phyloP scores from a whole-genome alignment of 1,140 invertebrate genomes.

The Bilobella aurantiaca region DNA sequence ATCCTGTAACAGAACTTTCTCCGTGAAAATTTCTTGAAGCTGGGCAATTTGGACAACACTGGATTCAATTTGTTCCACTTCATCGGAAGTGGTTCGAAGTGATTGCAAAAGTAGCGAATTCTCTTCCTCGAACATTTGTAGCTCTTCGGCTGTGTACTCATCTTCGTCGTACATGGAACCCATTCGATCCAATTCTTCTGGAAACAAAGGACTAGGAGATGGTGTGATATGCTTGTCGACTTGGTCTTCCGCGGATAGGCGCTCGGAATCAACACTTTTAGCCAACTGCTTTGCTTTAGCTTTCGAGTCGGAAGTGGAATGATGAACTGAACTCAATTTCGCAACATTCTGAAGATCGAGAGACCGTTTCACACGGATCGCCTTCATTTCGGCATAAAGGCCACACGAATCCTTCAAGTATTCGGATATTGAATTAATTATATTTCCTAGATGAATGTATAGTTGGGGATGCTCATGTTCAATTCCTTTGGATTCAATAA shows the following conservation, averaged over 20 bases:
- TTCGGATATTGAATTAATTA: slow-evolving; percentile 60
- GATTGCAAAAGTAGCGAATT: slow-evolving; percentile 73
- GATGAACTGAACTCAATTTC: slow-evolving; percentile 43
- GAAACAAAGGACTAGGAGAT: not conserved
- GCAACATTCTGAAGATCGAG: slow-evolving; percentile 70
- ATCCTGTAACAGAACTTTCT: slow-evolving; percentile 92
- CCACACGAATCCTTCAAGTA: slow-evolving; percentile 77
- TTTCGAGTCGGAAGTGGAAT: not conserved
- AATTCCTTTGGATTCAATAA: slow-evolving; percentile 21
- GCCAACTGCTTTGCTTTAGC: not conserved
- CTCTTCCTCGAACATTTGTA: slow-evolving; percentile 80
- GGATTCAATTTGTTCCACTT: slow-evolving; percentile 75
- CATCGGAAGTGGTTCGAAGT: slow-evolving; percentile 59
- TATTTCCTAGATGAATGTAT: slow-evolving; percentile 61
- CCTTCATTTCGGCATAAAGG: slow-evolving; percentile 77
- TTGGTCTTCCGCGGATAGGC: not conserved
- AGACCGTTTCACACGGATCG: slow-evolving; percentile 68
- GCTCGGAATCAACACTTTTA: not conserved
- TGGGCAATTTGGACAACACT: slow-evolving; percentile 92
- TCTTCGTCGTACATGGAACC: not conserved
- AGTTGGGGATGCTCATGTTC: slow-evolving; percentile 46
- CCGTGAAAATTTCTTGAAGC: slow-evolving; percentile 91
- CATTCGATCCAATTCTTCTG: not conserved
- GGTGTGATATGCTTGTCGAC: not conserved
- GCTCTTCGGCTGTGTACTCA: slow-evolving; percentile 63